phyloP scores from a whole-genome alignment of 2,113 vertebrate genomes.

The Syngnathus typhle region DNA sequence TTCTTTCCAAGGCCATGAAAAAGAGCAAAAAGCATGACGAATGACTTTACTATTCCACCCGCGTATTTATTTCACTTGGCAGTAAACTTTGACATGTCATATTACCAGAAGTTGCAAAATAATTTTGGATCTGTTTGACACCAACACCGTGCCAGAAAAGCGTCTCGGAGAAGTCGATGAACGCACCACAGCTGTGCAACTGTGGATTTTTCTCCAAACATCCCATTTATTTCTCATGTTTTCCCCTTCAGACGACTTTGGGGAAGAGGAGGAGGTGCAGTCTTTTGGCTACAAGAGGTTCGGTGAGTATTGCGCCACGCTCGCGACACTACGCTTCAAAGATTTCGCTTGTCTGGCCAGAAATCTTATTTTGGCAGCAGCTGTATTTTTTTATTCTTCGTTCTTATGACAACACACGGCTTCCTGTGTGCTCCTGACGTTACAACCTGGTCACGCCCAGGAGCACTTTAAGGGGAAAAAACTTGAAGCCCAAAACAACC shows the following conservation, averaged over 20 bases:
- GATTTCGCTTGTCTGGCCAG: conserved; percentile 16
- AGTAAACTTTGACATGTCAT: background rate
- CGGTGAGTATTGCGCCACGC: conserved; percentile 76
- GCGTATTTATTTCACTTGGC: background rate
- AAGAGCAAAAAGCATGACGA: background rate
- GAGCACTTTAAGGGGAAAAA: background rate
- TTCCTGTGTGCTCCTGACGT: conserved; percentile 45
- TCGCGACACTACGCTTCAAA: background rate
- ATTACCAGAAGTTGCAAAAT: background rate
- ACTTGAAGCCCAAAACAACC: background rate
- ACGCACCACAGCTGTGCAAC: background rate
- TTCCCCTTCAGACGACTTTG: conserved; percentile 81
- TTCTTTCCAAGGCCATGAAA: background rate
- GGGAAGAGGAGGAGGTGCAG: conserved; percentile 96
- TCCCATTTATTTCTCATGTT: conserved; percentile 19
- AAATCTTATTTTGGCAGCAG: conserved; percentile 36
- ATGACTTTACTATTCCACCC: background rate
- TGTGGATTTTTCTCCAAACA: background rate
- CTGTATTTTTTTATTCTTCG: conserved; percentile 4
- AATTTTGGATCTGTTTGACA: background rate
- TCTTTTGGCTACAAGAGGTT: conserved; percentile 98
- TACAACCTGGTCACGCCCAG: background rate
- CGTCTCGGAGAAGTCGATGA: background rate
- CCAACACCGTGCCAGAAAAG: background rate
- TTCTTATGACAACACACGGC: conserved; percentile 20